Evolutionary conservation across 2,888 invertebrate genomes (phyloP).

Genomic region (Brenthis daphne): DNA sequence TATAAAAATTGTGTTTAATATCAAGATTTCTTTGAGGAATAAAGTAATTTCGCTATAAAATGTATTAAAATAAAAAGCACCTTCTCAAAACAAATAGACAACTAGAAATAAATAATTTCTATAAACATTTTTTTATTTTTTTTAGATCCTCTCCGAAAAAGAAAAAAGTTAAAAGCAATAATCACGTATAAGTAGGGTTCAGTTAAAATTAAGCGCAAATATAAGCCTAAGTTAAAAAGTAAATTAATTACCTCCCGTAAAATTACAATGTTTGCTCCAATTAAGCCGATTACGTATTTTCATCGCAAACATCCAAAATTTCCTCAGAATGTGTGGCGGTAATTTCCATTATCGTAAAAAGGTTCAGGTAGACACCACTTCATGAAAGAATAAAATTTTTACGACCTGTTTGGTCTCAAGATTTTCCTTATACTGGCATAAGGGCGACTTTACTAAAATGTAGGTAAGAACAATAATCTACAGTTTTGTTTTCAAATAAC

Average conservation of each 20-base stretch:
- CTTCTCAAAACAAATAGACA: no score
- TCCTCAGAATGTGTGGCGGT: slow-evolving; percentile 26
- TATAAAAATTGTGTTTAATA: no score
- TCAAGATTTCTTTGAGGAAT: no score
- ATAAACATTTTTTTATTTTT: no score
- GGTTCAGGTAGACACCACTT: slow-evolving; percentile 23
- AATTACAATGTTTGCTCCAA: slow-evolving; percentile 27
- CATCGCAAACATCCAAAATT: slow-evolving; percentile 17
- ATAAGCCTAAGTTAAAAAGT: slow-evolving; percentile 15
- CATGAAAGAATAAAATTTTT: slow-evolving; percentile 34
- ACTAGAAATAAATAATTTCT: no score
- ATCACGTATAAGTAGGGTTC: background rate
- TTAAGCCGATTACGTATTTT: slow-evolving; percentile 29
- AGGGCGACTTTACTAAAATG: slow-evolving; percentile 3
- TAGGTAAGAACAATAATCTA: background rate
- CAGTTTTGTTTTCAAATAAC: no score
- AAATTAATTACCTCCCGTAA: slow-evolving; percentile 27
- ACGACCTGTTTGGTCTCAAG: slow-evolving; percentile 25
- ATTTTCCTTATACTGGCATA: slow-evolving; percentile 21
- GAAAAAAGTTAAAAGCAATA: background rate
- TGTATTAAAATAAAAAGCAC: no score
- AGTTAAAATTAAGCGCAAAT: slow-evolving; percentile 5
- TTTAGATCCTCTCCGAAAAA: background rate
- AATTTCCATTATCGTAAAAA: slow-evolving; percentile 32
- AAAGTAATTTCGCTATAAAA: no score